These are phyloP conservation scores for Hyperopisus bebe DNA, from an alignment of 2,113 vertebrate genomes.

Conservation along the genomic window DNA sequence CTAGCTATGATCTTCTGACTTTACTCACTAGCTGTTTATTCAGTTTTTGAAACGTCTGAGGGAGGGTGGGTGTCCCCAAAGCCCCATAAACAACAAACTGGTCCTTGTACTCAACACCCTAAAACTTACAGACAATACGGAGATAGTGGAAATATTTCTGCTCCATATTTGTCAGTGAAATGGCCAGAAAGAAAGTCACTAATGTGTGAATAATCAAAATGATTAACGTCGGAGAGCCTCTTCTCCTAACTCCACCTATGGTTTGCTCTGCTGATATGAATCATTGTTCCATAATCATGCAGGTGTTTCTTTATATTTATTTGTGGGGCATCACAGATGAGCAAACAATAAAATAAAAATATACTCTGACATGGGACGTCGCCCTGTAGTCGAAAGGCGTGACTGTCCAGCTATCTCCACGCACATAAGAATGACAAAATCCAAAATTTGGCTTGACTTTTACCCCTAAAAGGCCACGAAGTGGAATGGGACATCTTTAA, in stretches of 20 bases:
- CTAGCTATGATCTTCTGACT: neutral
- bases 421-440: neutral
- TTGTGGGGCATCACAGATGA: neutral
- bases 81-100: neutral
- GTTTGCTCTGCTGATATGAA: neutral
- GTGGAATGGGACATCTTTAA: neutral
- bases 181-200: neutral
- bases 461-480: neutral
- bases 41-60: neutral
- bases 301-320: neutral
- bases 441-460: neutral
- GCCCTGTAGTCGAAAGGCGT: neutral
- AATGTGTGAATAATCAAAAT: neutral
- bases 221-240: neutral
- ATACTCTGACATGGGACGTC: neutral
- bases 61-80: neutral
- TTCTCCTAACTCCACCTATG: neutral
- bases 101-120: neutral
- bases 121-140: neutral
- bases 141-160: neutral
- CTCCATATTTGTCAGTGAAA: neutral
- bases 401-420: neutral
- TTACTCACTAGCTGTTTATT: neutral
- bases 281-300: neutral
- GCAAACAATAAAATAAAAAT: neutral